A percentile compares a stretch with the other conserved stretches of the same genome.
phyloP scores from a whole-genome alignment of 2,888 invertebrate genomes.

The Drosophila longiperda region DNA sequence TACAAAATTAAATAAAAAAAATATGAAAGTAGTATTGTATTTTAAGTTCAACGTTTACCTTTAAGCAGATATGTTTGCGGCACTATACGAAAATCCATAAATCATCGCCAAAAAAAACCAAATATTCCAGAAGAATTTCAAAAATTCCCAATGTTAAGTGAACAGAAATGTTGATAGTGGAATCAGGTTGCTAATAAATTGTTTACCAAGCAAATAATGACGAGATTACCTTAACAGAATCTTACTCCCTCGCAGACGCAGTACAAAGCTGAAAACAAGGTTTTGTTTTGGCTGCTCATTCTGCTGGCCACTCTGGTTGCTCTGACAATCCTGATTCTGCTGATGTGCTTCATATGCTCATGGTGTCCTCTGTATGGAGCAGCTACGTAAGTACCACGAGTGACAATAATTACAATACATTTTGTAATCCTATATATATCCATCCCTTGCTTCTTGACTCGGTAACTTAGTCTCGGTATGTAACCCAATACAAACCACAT shows the following conservation, averaged over 20 bases:
- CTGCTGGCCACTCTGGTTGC: conserved; percentile 91
- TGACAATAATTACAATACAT: background rate
- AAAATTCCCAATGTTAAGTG: background rate
- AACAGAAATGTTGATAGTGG: background rate
- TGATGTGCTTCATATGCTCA: conserved; percentile 93
- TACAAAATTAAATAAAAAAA: background rate
- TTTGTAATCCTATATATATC: conserved; percentile 8
- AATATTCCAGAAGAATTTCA: background rate
- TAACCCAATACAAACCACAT: conserved; percentile 12
- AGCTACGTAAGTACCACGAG: conserved; percentile 86
- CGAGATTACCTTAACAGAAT: conserved; percentile 56
- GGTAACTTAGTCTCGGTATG: conserved; percentile 54
- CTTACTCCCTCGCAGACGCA: conserved; percentile 87
- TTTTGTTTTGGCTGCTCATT: conserved; percentile 92
- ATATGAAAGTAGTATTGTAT: background rate
- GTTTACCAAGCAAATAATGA: background rate
- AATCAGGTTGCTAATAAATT: background rate
- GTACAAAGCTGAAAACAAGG: conserved; percentile 90
- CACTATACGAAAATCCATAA: background rate
- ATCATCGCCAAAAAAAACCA: background rate
- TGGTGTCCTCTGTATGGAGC: conserved; percentile 93
- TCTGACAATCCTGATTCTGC: conserved; percentile 89
- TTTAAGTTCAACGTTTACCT: background rate
- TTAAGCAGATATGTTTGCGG: no score
- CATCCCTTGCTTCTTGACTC: conserved; percentile 49